Percentiles rank a stretch among this genome's conserved stretches.
phyloP scores from a whole-genome alignment of 2,797 vertebrate genomes.

The Thamnophis elegans region DNA sequence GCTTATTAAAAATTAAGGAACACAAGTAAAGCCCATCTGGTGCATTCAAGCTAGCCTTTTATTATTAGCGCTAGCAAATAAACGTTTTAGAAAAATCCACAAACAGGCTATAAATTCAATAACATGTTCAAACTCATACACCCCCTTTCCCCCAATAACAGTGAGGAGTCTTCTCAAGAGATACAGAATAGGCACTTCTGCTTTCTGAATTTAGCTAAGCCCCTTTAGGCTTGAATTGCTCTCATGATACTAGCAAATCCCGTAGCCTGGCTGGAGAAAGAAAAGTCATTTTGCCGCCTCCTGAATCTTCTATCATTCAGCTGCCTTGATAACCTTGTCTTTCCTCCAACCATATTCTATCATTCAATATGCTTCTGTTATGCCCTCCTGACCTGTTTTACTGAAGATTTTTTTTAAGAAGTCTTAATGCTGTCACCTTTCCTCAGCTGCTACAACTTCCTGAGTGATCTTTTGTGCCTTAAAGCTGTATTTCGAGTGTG shows the following conservation, averaged over 20 bases:
- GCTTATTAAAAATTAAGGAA: neutral
- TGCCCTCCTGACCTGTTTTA: neutral
- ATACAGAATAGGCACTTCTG: neutral
- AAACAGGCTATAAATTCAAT: neutral
- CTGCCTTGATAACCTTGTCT: neutral
- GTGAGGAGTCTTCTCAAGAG: neutral
- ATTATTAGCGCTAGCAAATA: neutral
- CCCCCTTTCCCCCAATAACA: neutral
- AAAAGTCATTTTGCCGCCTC: neutral
- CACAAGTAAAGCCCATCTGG: neutral
- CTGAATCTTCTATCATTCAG: neutral
- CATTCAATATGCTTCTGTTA: neutral
- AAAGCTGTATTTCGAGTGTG: neutral
- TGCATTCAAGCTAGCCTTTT: neutral
- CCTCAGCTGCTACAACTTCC: neutral
- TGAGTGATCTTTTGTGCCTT: neutral
- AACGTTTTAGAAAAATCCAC: neutral
- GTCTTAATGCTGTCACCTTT: neutral
- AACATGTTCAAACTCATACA: neutral
- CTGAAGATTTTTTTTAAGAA: neutral
- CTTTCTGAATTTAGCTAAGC: neutral
- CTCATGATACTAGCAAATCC: neutral
- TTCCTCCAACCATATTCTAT: neutral
- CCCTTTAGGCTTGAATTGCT: neutral
- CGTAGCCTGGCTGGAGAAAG: neutral